Conservation (phyloP, 1,140 invertebrate species). For the Nasonia vitripennis region DNA sequence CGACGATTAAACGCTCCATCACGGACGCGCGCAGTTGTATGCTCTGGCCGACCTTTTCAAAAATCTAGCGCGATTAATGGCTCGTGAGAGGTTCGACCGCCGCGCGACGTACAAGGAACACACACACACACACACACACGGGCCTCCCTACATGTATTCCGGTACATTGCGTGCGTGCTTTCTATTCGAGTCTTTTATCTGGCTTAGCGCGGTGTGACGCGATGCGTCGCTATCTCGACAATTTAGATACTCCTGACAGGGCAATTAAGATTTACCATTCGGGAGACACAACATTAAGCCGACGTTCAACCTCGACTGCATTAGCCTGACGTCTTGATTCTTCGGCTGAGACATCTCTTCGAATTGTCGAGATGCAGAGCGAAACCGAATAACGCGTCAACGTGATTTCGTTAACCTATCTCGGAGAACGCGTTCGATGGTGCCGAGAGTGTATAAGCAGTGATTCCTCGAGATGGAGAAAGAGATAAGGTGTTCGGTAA, state of each 20-base stretch:
- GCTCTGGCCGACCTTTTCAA: neutral
- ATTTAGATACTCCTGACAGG: neutral
- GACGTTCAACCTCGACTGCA: neutral
- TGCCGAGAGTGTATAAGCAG: neutral
- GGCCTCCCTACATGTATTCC: neutral
- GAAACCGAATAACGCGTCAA: too few species aligned
- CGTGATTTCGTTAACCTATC: neutral
- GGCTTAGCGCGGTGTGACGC: too few species aligned
- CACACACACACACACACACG: neutral
- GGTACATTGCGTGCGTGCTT: neutral
- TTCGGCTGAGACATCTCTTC: neutral
- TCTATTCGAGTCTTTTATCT: neutral
- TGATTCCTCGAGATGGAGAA: neutral
- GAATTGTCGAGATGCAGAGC: too few species aligned
- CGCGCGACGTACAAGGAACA: conserved; percentile 18
- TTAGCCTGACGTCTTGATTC: conserved; percentile 37
- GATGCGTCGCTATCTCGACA: neutral
- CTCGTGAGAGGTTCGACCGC: neutral
- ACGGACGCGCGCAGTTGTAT: neutral
- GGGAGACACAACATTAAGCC: conserved; percentile 25
- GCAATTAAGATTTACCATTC: conserved; percentile 30
- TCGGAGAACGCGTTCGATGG: neutral
- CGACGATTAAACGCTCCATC: neutral
- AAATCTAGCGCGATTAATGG: conserved; percentile 24
- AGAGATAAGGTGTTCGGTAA: neutral